Percentiles rank a stretch among this genome's conserved stretches.
Evolutionary conservation across 2,113 vertebrate species (phyloP).

Genomic region (Lonchura striata): DNA sequence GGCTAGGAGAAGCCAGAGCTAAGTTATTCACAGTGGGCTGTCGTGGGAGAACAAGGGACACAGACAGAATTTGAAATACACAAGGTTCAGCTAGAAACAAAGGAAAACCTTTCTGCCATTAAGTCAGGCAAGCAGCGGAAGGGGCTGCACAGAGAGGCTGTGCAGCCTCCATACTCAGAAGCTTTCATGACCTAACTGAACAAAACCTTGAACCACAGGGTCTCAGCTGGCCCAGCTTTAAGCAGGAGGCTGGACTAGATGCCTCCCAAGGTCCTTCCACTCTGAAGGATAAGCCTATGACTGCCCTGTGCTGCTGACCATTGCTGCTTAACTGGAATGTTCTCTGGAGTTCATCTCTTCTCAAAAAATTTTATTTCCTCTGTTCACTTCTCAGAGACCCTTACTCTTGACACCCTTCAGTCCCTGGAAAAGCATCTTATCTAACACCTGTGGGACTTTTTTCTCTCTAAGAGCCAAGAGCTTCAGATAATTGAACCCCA

Average conservation of each 20-base stretch:
- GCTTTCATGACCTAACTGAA: not conserved
- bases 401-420: not conserved
- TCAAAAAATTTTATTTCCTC: not conserved
- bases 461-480: not conserved
- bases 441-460: not conserved
- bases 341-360: not conserved
- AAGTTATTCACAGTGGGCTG: not conserved
- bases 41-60: not conserved
- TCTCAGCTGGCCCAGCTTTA: not conserved
- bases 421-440: not conserved
- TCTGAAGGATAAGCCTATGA: not conserved
- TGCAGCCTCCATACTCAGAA: not conserved
- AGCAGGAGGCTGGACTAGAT: not conserved
- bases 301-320: not conserved
- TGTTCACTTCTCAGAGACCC: not conserved
- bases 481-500: not conserved
- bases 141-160: not conserved
- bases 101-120: not conserved
- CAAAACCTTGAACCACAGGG: not conserved
- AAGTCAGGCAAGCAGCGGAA: not conserved
- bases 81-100: not conserved
- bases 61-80: rapidly evolving
- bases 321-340: not conserved
- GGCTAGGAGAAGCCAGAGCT: not conserved
- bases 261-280: not conserved